Base-by-base conservation (phyloP, 2,888 invertebrate species). In the Acronicta aceris region DNA sequence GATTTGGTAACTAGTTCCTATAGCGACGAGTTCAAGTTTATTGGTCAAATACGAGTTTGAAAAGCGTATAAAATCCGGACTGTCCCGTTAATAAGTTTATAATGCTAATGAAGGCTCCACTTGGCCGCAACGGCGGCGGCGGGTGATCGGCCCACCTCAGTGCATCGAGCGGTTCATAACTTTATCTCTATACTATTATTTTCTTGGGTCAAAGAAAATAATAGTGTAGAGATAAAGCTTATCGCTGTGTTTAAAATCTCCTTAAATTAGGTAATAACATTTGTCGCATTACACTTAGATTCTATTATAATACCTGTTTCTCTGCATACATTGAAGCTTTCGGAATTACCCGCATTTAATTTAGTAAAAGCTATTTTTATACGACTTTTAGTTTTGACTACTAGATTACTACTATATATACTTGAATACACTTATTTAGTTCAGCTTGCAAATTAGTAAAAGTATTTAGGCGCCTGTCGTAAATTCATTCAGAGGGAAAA, bases 31-130 rank as follows among this genome's bases (percentile, higher is more conserved):
- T 83, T 84, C 78, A 79, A 81, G 82, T 84, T 84, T 81, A 78
- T 71, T 80, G 71, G 74, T 68, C 71, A 79, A 83, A 84, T 83
- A 84, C 84, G 76, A 78, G 85, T 86, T 87, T 84, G 79, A 78
- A 84, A 73, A 81, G 76, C 73, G 71, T 66, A 56, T 74, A 74
- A 77, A 53, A 83, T 78, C 81, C 76, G 82, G 81, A 76, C 75
- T 78, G 82, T 90, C 83, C 90, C 90, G 91, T 91, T 92, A 92
- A 90, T 90, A 86, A 89, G 84, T 83, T 85, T 85, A 80, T 86
- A 84, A 90, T 92, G 90, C 85, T 89, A 92, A 92, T 92, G 89
- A 90, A 86, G 81, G 79, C 80, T 80, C 82, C 89, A 89, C 86
- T 88, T 89, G 88, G 76, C 76, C 75, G 81, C 80, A 71, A 74